Evolutionary conservation across 2,888 invertebrate species (phyloP), one percentile per base, ranked within the genome.

Genomic region (Hirtodrosophila duncani): DNA sequence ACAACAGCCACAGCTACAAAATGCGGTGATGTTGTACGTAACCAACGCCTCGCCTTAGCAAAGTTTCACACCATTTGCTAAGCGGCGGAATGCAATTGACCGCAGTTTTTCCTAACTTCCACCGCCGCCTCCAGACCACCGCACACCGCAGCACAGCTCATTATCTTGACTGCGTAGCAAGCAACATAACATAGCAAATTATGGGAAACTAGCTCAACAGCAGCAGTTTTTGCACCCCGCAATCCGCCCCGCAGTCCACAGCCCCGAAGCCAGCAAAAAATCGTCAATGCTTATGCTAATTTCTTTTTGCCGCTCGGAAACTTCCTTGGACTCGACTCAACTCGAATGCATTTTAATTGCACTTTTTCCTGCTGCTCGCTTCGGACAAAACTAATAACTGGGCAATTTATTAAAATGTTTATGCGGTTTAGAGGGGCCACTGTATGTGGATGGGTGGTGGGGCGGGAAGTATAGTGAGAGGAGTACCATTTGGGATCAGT

Each of bases 351-450:
- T 78, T 78, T 74, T 72, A 78, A 78, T 72, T 72, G 78, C 78
- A 78, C 78, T 72, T 72, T 72, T 72, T 72, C 74, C 64, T 74
- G 53, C 62, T 50, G 36, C 68, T 59, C 23, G 33, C 63, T 49
- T n/a, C n/a, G n/a, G 30, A 57, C 33, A 43, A 78, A 64, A 67
- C 72, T 72, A 74, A 72, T 72, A 72, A 72, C 72, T 64, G 51
- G n/a, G 70, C 72, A 72, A 72, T 72, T 72, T 72, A 72, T 72
- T 74, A 78, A 72, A 78, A 78, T 69, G 70, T 64, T 71, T 60
- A 13, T 67, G 71, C 57, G 71, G 67, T 56, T 65, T 58, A 24
- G 24, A 31, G 30, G 14, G 33, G 33, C 24, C 17, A 20, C 13
- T 30, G 3, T 1, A 26, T 16, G 5, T 13, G 11, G 20, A 27